Percentiles rank a stretch among this genome's conserved stretches.
These are phyloP conservation scores for Drosophila suboccidentalis DNA, from an alignment of 2,888 invertebrate species.

Conservation along the genomic window DNA sequence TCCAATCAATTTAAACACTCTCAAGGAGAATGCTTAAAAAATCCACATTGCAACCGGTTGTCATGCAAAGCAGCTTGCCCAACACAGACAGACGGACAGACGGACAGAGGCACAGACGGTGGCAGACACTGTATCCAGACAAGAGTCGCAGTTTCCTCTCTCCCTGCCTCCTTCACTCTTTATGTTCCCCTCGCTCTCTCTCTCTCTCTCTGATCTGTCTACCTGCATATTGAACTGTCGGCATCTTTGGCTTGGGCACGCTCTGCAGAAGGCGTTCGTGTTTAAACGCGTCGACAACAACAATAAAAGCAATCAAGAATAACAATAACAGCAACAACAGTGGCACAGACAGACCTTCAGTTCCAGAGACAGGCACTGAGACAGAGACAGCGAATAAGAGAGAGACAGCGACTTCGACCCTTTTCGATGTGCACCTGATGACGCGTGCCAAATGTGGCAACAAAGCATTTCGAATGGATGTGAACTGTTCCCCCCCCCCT, in stretches of 20 bases:
- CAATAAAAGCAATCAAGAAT: slow-evolving; percentile 68
- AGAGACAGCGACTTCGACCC: neutral
- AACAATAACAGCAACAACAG: slow-evolving; percentile 14
- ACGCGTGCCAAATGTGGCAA: slow-evolving; percentile 80
- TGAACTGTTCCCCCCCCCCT: neutral
- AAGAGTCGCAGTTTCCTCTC: slow-evolving; percentile 20
- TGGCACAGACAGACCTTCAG: slow-evolving; percentile 7
- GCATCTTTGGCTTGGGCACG: slow-evolving; percentile 57
- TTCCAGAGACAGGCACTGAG: neutral
- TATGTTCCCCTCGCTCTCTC: slow-evolving; percentile 12
- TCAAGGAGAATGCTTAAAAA: slow-evolving; percentile 37
- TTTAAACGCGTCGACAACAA: slow-evolving; percentile 71
- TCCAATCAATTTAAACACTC: slow-evolving; percentile 76
- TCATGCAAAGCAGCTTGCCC: slow-evolving; percentile 69
- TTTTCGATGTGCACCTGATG: slow-evolving; percentile 65
- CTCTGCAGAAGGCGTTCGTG: slow-evolving; percentile 73
- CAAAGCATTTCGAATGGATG: slow-evolving; percentile 29
- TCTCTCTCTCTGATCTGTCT: slow-evolving; percentile 8
- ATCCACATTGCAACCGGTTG: slow-evolving; percentile 75
- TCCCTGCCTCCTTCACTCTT: neutral
- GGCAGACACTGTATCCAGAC: slow-evolving; percentile 23
- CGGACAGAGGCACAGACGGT: neutral
- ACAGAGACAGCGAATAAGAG: neutral
- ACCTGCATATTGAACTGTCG: slow-evolving; percentile 34
- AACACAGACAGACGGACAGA: neutral